Base-by-base conservation (phyloP, 2,797 vertebrate genomes). In the Clarias platycephalus region DNA sequence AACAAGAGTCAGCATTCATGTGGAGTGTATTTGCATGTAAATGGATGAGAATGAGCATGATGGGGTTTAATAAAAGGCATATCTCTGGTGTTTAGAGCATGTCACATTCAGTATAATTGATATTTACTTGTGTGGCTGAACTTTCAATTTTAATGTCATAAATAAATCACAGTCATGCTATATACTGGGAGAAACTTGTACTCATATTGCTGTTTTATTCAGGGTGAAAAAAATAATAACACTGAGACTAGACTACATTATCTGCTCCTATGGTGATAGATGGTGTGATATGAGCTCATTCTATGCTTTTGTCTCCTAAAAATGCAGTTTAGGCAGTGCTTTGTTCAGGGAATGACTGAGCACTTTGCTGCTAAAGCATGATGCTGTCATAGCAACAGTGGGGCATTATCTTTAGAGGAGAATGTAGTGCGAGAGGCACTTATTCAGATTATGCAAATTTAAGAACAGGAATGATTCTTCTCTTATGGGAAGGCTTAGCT, bases 321-420 rank as follows among this genome's bases (percentile, higher is more conserved):
- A 85, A 71, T 79, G 74, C 40, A 78, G 64, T 79, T 71, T 53
- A 78, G 57, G 66, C 66, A 37, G 37, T 18, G 2, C 64, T 86
- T 71, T 74, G 44, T 58, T 28, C 53, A 44, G n/a, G 13, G 18
- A 83, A 37, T 80, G 62, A 80, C 75, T 31, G 55, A 80, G 40
- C 76, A 66, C 67, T 80, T 67, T 79, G 34, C 31, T 57, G 34
- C 44, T 74, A 83, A 83, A 80, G 63, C 57, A 82, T 20, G 44
- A 82, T n/a, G 81, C 66, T 83, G 85, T 83, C 85, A 83, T 86
- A 80, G 85, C 81, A 83, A 83, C 85, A 28, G 34, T 13, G 31
- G 58, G 24, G 83, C 67, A 83, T 58, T 80, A 74, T 74, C 64
- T 78, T 84, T 70, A 60, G 64, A 70, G 55, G 49, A 67, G 24